Percentiles rank a stretch among this genome's conserved stretches.
Evolutionary conservation across 1,140 invertebrate genomes (phyloP).

Genomic region (Diorhabda carinulata): DNA sequence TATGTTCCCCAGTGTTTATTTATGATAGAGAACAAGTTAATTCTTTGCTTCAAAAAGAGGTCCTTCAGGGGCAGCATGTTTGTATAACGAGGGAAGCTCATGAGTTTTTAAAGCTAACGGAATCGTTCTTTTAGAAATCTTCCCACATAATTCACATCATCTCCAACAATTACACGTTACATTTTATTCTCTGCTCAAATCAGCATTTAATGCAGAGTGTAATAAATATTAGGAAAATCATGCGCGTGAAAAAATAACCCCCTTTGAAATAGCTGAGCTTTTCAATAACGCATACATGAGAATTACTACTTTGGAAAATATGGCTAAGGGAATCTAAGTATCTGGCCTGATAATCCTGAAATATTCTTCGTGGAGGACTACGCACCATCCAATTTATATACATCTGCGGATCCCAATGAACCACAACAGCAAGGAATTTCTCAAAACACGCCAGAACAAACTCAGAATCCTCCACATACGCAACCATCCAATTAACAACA

Average conservation of each 20-base stretch:
- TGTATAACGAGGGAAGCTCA: not conserved
- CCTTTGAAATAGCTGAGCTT: not conserved
- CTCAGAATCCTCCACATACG: too few relatives aligned
- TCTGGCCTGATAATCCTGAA: too few relatives aligned
- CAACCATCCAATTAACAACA: too few relatives aligned
- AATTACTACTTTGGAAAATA: not conserved
- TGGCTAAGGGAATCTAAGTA: not conserved
- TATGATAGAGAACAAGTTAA: too few relatives aligned
- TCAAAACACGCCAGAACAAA: too few relatives aligned
- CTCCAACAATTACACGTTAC: too few relatives aligned
- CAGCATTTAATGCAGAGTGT: not conserved
- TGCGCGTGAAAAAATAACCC: not conserved
- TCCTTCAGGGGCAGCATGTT: too few relatives aligned
- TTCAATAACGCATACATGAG: not conserved
- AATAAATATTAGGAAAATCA: not conserved
- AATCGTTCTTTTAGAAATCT: not conserved
- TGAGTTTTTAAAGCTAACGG: not conserved
- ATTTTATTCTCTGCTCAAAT: not conserved
- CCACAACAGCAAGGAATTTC: too few relatives aligned
- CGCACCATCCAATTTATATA: too few relatives aligned
- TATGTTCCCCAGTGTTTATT: too few relatives aligned
- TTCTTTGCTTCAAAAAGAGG: too few relatives aligned
- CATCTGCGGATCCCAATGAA: too few relatives aligned
- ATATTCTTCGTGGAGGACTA: not conserved
- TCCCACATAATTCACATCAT: not conserved